Percentiles rank a stretch among this genome's conserved stretches.
These are phyloP conservation scores for Fregata magnificens DNA, from an alignment of 2,113 vertebrate genomes.

Conservation along the genomic window DNA sequence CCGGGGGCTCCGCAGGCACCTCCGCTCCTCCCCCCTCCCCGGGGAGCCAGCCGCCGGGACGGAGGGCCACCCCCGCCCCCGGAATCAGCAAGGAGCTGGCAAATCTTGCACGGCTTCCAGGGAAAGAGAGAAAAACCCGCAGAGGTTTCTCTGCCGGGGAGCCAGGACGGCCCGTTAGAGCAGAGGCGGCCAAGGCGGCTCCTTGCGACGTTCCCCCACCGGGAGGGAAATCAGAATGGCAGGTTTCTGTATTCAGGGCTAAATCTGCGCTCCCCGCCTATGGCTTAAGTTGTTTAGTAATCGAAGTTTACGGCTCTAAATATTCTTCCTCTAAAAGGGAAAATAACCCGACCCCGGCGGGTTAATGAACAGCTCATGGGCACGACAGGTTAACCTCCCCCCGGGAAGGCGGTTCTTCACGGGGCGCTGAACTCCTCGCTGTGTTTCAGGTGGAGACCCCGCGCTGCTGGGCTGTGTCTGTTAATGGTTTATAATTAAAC, in stretches of 20 bases:
- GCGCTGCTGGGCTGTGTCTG: background rate
- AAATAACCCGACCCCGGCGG: slow-evolving; percentile 16
- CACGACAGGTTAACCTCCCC: slow-evolving; percentile 25
- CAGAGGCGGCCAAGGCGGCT: background rate
- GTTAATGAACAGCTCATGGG: slow-evolving; percentile 73
- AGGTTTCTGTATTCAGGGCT: background rate
- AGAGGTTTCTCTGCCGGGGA: background rate
- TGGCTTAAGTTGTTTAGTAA: slow-evolving; percentile 45
- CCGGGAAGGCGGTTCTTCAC: slow-evolving; percentile 17
- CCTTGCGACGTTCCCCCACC: background rate
- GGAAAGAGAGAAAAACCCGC: background rate
- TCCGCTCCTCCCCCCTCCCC: background rate
- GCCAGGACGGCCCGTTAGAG: background rate
- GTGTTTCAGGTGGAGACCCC: background rate
- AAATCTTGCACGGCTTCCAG: background rate
- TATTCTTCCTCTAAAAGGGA: slow-evolving; percentile 29
- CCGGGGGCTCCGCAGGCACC: no score
- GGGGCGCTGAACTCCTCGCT: slow-evolving; percentile 5
- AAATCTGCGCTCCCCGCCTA: background rate
- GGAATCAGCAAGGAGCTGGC: background rate
- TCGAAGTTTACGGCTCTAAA: slow-evolving; percentile 34
- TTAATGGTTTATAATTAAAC: slow-evolving; percentile 61
- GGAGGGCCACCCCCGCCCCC: background rate
- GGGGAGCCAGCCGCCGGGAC: background rate
- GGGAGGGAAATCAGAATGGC: background rate